These are phyloP conservation scores for Nothoprocta perdicaria DNA, from an alignment of 2,113 vertebrate genomes.

Conservation along the genomic window DNA sequence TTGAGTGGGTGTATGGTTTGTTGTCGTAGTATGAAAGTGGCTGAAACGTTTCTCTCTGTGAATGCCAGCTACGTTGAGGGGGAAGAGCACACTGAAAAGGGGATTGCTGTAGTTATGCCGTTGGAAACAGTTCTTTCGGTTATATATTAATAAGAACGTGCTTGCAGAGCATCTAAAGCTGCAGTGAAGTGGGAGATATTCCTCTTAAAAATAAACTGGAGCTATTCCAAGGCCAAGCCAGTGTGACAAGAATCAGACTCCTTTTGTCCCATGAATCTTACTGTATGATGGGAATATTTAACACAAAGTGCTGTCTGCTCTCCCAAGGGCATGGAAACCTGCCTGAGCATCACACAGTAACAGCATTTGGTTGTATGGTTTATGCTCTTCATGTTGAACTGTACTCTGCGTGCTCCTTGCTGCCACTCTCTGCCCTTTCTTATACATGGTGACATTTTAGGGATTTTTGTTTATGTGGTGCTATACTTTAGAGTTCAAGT, in stretches of 20 bases:
- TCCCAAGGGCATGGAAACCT: not conserved
- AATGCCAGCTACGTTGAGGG: not conserved
- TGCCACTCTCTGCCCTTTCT: not conserved
- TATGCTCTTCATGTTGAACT: not conserved
- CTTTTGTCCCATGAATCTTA: not conserved
- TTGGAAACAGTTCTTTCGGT: not conserved
- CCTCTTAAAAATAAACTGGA: not conserved
- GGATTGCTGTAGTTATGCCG: not conserved
- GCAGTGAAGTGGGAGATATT: not conserved
- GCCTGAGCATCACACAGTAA: not conserved
- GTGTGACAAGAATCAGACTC: not conserved
- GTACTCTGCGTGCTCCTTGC: fast-evolving
- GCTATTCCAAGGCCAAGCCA: not conserved
- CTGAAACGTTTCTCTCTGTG: not conserved
- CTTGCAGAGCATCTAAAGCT: not conserved
- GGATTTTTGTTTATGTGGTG: not conserved
- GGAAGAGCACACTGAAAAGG: not conserved
- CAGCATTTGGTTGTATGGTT: not conserved
- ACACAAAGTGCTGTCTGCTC: not conserved
- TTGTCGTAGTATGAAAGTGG: not conserved
- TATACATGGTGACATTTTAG: not conserved
- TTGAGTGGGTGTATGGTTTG: not conserved
- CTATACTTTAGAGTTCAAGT: not conserved
- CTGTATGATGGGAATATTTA: not conserved
- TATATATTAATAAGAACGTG: not conserved